Evolutionary conservation across 2,888 invertebrate genomes (phyloP), one percentile per base, ranked within the genome.

Genomic region (Miltochrista miniata): DNA sequence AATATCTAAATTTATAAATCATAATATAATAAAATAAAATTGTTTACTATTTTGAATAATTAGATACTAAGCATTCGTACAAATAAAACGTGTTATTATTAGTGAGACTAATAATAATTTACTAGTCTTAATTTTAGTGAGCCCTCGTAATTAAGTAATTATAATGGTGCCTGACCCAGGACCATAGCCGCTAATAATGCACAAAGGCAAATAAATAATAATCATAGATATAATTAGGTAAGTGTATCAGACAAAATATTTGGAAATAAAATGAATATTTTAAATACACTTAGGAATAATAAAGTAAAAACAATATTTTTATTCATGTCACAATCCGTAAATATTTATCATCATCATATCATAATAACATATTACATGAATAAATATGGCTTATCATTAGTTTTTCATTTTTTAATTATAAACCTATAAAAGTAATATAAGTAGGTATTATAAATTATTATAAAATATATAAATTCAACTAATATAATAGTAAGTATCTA

Each of bases 141-240:
- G 51, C 13, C 42, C 55, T 55, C 54, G 8, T 18, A 51, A 34
- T 51, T 54, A 45, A 48, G 8, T 18, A 51, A 34, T 51, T 54
- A 45, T 46, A 45, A 18, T 35, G 45, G 50, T 37, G 59, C 51
- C 60, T 58, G 60, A 72, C 70, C 53, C 61, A 60, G 71, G 72
- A 56, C 54, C 38, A 66, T 63, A 68, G 85, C 83, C 84, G 85
- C 85, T 85, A 81, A 73, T 55, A 62, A 75, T 81, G 85, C 84
- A 85, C 85, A 85, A 85, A 83, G 50, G 57, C 59, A 60, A 60
- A 56, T 56, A 60, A 57, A 56, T 64, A 64, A 37, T 62, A 58
- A 60, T 50, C 49, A 45, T 59, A 54, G 49, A 57, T 45, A 36
- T 48, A 30, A n/a, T 24, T 54, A 55, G 39, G 31, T 45, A 49